Base-by-base conservation (phyloP, 2,797 vertebrate species). In the Ceyx erithaca region DNA sequence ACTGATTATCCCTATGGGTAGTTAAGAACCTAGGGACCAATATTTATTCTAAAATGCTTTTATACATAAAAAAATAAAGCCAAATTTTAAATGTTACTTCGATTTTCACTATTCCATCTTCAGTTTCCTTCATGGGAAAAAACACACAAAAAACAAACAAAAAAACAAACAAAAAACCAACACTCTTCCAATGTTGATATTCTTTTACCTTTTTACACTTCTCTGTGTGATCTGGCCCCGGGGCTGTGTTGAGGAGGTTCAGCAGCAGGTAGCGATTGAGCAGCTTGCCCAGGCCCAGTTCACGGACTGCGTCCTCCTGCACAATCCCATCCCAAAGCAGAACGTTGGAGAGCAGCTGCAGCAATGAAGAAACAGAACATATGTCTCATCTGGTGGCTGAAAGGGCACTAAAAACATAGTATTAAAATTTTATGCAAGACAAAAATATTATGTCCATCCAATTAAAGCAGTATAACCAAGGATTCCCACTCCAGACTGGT, bases 181-280 rank as follows among this genome's bases (percentile, higher is more conserved):
- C 17, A 6, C 10, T 80, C 41, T 70, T 58, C 19, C 58, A 83
- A 4, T 0, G 7, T 40, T 35, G 2, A 3, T 6, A 6, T 35
- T 35, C 20, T 54, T 80, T 95, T 96, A 99, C 99, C 98, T 98
- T 98, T 80, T 59, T 97, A 96, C 98, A 98, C 66, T 98, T 98
- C 10, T 96, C 90, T 57, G 97, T 80, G 15, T 95, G 88, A 35
- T 93, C 96, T 3, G 9, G 95, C 40, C 93, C 94, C 51, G 96
- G 94, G 2, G 95, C 91, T 22, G 98, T 97, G 76, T 98, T 98
- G 26, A 97, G 96, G 49, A 99, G 95, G 37, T 97, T 97, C 76
- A 98, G 97, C 93, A 99, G 97, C 70, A 99, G 97, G 93, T 99
- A 99, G 92, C 99, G 98, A 89, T 98, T 99, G 55, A 99, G 97